A percentile compares a stretch with the other conserved stretches of the same genome.
Conservation (phyloP, 2,113 vertebrate genomes). For the Donacobius atricapilla region DNA sequence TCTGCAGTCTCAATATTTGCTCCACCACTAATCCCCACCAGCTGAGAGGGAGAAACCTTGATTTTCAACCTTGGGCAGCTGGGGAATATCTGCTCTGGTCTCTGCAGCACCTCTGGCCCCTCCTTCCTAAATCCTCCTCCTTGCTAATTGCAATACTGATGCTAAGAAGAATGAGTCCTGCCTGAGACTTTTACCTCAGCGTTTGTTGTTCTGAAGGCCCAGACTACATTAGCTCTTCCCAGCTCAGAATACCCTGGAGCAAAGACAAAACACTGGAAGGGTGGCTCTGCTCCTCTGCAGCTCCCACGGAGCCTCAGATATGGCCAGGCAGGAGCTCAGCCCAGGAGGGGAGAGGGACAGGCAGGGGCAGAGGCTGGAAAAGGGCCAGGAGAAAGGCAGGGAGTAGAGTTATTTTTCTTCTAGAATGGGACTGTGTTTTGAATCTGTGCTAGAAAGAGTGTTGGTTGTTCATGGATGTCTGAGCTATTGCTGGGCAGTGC, state of each 20-base stretch:
- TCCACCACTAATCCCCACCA: background rate
- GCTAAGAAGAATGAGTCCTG: background rate
- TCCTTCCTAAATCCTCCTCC: background rate
- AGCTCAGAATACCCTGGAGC: background rate
- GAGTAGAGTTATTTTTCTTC: too few relatives aligned
- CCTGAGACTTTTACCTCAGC: background rate
- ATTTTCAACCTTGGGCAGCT: background rate
- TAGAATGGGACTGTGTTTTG: background rate
- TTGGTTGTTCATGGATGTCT: background rate
- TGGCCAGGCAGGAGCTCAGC: background rate
- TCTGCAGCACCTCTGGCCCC: background rate
- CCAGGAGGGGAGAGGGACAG: background rate
- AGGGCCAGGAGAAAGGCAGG: too few relatives aligned
- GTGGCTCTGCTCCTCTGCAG: fast-evolving
- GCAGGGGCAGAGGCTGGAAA: too few relatives aligned
- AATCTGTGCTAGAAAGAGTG: background rate
- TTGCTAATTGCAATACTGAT: background rate
- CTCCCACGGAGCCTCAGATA: fast-evolving
- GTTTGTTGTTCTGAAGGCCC: background rate
- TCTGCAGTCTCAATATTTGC: background rate
- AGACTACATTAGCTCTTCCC: background rate
- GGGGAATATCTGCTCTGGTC: background rate
- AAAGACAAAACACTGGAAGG: background rate
- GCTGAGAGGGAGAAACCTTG: background rate
- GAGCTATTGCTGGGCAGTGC: background rate